Evolutionary conservation across 2,113 vertebrate genomes (phyloP), one percentile per base, ranked within the genome.

Genomic region (Vombatus ursinus): DNA sequence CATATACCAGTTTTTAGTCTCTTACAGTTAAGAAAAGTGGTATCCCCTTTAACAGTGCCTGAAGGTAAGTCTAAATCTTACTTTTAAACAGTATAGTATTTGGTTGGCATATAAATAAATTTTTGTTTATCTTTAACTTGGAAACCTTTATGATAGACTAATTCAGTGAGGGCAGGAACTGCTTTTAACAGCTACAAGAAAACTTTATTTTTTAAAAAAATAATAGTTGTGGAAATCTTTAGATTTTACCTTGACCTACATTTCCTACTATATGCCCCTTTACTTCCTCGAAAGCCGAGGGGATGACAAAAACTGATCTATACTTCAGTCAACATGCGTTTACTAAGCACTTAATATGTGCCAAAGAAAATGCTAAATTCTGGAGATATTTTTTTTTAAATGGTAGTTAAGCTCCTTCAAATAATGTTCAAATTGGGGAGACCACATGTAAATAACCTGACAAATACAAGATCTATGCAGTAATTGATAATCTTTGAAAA

Each of bases 41-140:
- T 98, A 98, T 84, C 96, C 96, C 93, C 92, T 91, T 98, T 54
- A 97, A 89, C 96, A 98, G 98, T 98, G 97, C 97, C 97, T 98
- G 98, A 97, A 96, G 97, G 98, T 99, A 98, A 98, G 95, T 95
- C n/a, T 93, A 57, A 90, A 92, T 92, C 49, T 94, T 93, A 0
- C 26, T 5, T 48, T 95, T 77, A 14, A 77, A 26, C 3, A 49
- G 48, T 49, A 48, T 25, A 92, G 2, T 52, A 92, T 96, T 94
- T 96, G 19, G 61, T 93, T 12, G 54, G 9, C 28, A 84, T 92
- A 93, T 94, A 68, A 95, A 96, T 51, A 31, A 68, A 47, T 91
- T 14, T 51, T 92, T 94, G 61, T 28, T 44, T 92, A 94, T 47
- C 16, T 19, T n/a, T 52, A 47, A 44, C 77, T 93, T 95, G 92